Evolutionary conservation across 1,140 invertebrate species (phyloP).

Genomic region (Teleogryllus occipitalis): DNA sequence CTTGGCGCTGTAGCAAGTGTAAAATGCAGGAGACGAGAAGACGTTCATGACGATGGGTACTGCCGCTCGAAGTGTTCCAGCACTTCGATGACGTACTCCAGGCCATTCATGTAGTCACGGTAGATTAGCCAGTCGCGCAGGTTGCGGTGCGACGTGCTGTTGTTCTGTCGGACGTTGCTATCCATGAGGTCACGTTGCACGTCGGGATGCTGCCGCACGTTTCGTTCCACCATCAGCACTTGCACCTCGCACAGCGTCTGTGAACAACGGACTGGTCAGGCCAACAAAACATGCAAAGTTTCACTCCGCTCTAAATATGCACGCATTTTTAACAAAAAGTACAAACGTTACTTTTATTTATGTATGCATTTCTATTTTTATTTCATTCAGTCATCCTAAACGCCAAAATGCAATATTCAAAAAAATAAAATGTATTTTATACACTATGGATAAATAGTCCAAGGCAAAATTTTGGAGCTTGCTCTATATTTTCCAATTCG

Average conservation of each 20-base stretch:
- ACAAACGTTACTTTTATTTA: too few species aligned
- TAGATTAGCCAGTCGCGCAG: constrained; percentile 57
- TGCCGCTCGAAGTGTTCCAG: constrained; percentile 17
- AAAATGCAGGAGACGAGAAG: not conserved
- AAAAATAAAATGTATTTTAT: too few species aligned
- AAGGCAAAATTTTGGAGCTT: too few species aligned
- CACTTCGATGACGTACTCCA: constrained; percentile 49
- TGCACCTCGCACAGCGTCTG: constrained; percentile 49
- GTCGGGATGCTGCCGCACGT: constrained; percentile 38
- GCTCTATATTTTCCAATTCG: too few species aligned
- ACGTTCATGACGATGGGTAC: not conserved
- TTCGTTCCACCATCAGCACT: constrained; percentile 46
- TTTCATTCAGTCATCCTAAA: too few species aligned
- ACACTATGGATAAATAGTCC: too few species aligned
- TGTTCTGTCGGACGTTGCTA: constrained; percentile 38
- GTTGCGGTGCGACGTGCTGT: constrained; percentile 38
- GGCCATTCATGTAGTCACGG: constrained; percentile 54
- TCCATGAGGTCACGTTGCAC: constrained; percentile 49
- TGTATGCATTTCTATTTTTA: too few species aligned
- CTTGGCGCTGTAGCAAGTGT: not conserved
- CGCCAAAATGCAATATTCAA: too few species aligned
- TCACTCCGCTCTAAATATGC: too few species aligned
- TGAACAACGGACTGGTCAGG: constrained; percentile 19
- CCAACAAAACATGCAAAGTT: too few species aligned
- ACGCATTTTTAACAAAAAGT: too few species aligned